Evolutionary conservation across 2,797 vertebrate species (phyloP), one percentile per base, ranked within the genome.

Genomic region (Siniperca undulata): DNA sequence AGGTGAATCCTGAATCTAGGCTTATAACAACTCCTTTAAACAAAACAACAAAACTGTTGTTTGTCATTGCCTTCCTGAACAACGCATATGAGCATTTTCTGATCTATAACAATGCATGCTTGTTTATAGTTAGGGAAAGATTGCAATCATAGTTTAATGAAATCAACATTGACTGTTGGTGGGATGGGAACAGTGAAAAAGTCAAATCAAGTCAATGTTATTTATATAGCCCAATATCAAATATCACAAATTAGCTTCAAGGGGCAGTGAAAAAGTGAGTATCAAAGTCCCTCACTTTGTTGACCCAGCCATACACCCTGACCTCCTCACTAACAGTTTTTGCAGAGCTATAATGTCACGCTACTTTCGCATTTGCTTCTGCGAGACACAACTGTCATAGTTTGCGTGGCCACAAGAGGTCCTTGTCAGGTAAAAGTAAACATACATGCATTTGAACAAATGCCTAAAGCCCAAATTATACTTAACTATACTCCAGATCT

Each of bases 1-100:
- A 66, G 48, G 6, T 55, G 17, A 56, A 6, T n/a, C 40, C 27
- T n/a, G 2, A 30, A 30, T 66, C 64, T 6, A 12, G 24, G 22
- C 20, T 20, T 22, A 22, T 36, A 30, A 38, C 55, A 62, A 58
- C 52, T 78, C 62, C 40, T 77, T 56, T 36, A 52, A 62, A 56
- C 48, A 20, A 27, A 46, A 48, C 53, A 9, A 61, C 30, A 19
- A 19, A 22, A 53, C n/a, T 2, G 8, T 6, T 53, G 22, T 24
- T 24, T 24, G 53, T 56, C n/a, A 56, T 24, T 27, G n/a, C 11
- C n/a, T 13, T 56, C 20, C n/a, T 13, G 12, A 55, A 13, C n/a
- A 14, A 55, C 12, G 11, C 44, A 50, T 7, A 10, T 34, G 8
- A 27, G 40, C 24, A 9, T 27, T 66, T 46, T 67, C 22, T 14